A percentile compares a stretch with the other conserved stretches of the same genome.
These are phyloP conservation scores for Motacilla alba DNA, from an alignment of 2,113 vertebrate species.

Conservation along the genomic window DNA sequence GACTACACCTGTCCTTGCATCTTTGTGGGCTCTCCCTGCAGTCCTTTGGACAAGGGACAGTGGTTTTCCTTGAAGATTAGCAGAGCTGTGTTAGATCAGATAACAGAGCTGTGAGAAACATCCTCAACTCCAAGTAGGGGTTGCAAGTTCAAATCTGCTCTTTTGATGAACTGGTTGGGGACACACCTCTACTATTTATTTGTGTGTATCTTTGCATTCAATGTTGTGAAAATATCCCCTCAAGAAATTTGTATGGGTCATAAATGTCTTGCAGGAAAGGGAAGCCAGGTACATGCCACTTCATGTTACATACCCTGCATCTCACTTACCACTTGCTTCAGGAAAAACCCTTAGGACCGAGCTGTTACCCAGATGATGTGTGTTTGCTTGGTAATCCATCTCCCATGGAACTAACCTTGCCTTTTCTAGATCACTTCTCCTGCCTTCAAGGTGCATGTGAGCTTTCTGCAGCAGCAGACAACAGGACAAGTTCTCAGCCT, in stretches of 20 bases:
- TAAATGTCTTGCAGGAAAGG: not conserved
- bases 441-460: not conserved
- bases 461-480: not conserved
- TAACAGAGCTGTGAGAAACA: not conserved
- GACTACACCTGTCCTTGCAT: not conserved
- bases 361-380: not conserved
- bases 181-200: not conserved
- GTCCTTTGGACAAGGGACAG: not conserved
- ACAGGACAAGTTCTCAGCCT: not conserved
- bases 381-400: not conserved
- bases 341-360: not conserved
- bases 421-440: not conserved
- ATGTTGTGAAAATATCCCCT: not conserved
- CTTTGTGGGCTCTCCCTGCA: not conserved
- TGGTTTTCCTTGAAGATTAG: not conserved
- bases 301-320: not conserved
- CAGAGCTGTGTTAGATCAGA: not conserved
- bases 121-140: not conserved
- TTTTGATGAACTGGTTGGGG: not conserved
- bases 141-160: not conserved
- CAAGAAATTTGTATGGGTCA: not conserved
- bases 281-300: fast-evolving
- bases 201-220: not conserved
- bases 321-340: not conserved
- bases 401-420: not conserved